Evolutionary conservation across 2,888 invertebrate species (phyloP), one percentile per base, ranked within the genome.

Genomic region (Nasonovia ribisnigri): DNA sequence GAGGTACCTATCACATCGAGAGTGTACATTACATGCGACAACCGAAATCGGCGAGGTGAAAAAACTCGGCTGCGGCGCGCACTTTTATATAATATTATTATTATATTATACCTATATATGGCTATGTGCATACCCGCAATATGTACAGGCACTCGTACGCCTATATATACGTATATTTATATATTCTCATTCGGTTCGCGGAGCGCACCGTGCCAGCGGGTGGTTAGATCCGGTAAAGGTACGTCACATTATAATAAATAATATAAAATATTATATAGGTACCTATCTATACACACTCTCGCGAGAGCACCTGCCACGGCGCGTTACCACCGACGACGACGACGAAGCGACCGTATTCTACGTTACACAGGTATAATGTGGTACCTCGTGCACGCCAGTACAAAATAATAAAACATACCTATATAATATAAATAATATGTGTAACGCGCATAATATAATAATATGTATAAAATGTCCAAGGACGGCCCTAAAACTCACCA

Each of bases 211-310:
- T 16, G 29, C 88, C 92, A 57, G 92, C 92, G 92, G 92, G 89
- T 46, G 92, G 92, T 93, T 57, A 84, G 92, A 93, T 93, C 92
- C 92, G 92, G 88, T 89, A 89, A 89, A 84, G 88, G 88, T 67
- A 43, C 54, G 11, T 77, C 86, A 86, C 87, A 48, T 48, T 42
- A 54, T 88, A 88, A 51, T 88, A 87, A 42, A 54, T 86, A 86
- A 54, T 46, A 29, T 67, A 67, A 67, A n/a, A 88, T 88, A 42
- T 57, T 54, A 57, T 88, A 24, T n/a, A 84, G 42, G 43, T 88
- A 88, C 42, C 24, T 88, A 8, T 11, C 54, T 10, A 8, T 29
- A 43, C 43, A 43, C 43, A 11, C 13, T 26, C 42, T 42, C 43
- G 42, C 42, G 11, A 88, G 84, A 77, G 84, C 86, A 86, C 84